Evolutionary conservation across 2,888 invertebrate genomes (phyloP), one percentile per base, ranked within the genome.

Genomic region (Eilema griseolum): DNA sequence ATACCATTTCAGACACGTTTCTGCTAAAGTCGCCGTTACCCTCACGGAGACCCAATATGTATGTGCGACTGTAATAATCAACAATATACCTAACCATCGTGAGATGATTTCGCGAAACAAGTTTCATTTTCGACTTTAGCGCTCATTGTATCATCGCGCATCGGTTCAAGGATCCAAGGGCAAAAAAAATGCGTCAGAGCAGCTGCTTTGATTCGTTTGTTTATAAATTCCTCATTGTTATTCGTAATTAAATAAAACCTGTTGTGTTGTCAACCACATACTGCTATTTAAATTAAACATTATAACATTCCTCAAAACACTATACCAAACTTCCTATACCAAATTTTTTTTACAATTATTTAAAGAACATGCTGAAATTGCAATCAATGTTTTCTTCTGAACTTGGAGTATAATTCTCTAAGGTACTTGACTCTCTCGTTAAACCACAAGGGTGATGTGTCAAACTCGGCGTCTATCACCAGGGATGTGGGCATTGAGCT

Each of bases 351-450:
- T 11, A 7, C 23, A 20, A 59, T 8, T 24, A 24, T 16, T 11
- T 24, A 26, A 20, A 26, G 4, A 26, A 20, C n/a, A 33, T 33
- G 5, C 24, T 16, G 3, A 2, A 56, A 14, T 8, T 33, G 4
- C 14, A 37, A 5, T 60, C 16, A 60, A 24, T 5, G 24, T 66
- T 83, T 84, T 87, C 90, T 86, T 12, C 93, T 83, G 62, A 90
- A 90, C 71, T 90, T 91, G 0, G 86, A 79, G 74, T 92, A 93
- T 0, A 92, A 69, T 62, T 90, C 85, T 26, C 84, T 81, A 73
- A 90, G 80, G 72, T 89, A 91, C 56, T 82, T 85, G 16, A 90
- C 72, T 0, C 89, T 86, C 2, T 88, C 85, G 8, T 85, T 85
- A 74, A 77, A 81, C 91, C 91, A 92, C 70, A 93, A 80, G 0